Conservation (phyloP, 2,797 vertebrate species). For the Streptopelia turtur region DNA sequence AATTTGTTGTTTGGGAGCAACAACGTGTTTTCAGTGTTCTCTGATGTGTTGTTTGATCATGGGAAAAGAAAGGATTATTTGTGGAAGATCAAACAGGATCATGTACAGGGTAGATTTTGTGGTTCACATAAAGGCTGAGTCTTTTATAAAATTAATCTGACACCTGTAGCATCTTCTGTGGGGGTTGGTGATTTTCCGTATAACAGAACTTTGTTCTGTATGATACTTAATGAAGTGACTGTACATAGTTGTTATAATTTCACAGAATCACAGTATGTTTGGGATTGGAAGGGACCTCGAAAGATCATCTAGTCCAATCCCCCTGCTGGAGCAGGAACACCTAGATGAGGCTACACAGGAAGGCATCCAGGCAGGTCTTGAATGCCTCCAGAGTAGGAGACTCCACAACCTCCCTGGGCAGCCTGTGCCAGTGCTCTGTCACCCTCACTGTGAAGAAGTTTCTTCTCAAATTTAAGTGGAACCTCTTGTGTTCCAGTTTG, state of each 20-base stretch:
- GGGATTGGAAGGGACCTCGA: too few species aligned
- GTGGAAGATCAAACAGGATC: not conserved
- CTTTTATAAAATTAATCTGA: not conserved
- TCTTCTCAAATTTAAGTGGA: too few species aligned
- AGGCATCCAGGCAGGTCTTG: too few species aligned
- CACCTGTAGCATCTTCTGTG: not conserved
- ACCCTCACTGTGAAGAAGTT: too few species aligned
- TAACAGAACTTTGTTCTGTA: not conserved
- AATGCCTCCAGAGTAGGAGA: too few species aligned
- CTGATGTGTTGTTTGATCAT: not conserved
- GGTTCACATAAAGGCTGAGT: not conserved
- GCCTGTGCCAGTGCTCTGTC: too few species aligned
- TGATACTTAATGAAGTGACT: not conserved
- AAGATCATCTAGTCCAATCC: too few species aligned
- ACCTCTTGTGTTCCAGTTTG: too few species aligned
- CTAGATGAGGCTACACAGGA: too few species aligned
- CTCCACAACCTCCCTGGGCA: too few species aligned
- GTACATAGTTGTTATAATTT: not conserved
- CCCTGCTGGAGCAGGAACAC: too few species aligned
- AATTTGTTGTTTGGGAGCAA: not conserved
- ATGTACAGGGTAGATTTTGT: not conserved
- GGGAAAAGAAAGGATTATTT: not conserved
- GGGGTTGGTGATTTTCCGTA: not conserved
- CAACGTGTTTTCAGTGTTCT: not conserved
- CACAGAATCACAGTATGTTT: not conserved